Conservation (phyloP, 2,113 vertebrate species). For the Trinectes maculatus region DNA sequence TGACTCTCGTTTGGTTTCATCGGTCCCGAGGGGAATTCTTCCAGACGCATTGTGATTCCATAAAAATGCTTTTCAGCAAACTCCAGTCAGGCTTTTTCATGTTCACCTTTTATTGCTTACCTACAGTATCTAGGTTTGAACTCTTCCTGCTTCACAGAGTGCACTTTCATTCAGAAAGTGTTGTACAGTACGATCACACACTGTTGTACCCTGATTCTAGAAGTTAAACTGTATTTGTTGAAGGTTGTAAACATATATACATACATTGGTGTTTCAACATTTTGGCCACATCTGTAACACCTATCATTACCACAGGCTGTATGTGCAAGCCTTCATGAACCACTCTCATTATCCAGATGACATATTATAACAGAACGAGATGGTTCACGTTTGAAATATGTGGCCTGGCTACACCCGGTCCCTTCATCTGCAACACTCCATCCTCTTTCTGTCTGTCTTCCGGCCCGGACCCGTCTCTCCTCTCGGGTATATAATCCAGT, state of each 20-base stretch:
- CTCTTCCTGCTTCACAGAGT: not conserved
- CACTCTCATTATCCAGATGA: slow-evolving; percentile 10
- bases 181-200: not conserved
- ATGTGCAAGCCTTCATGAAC: not conserved
- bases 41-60: not conserved
- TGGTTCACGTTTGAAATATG: slow-evolving; percentile 26
- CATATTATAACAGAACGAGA: too few relatives aligned
- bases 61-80: not conserved
- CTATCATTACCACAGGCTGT: not conserved
- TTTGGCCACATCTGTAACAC: not conserved
- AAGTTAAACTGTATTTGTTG: not conserved
- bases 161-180: not conserved
- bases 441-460: not conserved
- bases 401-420: slow-evolving; percentile 9
- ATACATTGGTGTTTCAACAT: too few relatives aligned
- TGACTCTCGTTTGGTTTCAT: not conserved
- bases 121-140: too few relatives aligned
- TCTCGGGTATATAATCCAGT: slow-evolving; percentile 16
- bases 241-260: too few relatives aligned
- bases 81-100: not conserved
- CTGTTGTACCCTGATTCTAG: not conserved
- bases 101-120: not conserved
- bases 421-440: slow-evolving; percentile 10
- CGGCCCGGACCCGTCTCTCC: too few relatives aligned
- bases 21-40: not conserved